A percentile compares a stretch with the other conserved stretches of the same genome.
Conservation (phyloP, 2,888 invertebrate species). For the Choristoneura rosaceana region DNA sequence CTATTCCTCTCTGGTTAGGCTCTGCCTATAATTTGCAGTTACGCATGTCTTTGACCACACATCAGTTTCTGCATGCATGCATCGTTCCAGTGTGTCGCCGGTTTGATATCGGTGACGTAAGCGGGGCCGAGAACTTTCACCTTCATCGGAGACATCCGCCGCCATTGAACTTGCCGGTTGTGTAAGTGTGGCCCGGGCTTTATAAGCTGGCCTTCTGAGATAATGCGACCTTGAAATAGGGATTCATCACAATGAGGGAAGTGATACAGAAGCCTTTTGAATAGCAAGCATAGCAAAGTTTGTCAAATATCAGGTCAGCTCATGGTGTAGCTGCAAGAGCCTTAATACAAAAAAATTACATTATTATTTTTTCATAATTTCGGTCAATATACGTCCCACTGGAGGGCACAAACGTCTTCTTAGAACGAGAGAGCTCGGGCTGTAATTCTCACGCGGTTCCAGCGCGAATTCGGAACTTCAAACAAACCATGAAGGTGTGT, state of each 20-base stretch:
- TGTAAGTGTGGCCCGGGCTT: constrained; percentile 32
- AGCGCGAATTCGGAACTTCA: too few relatives aligned
- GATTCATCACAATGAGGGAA: not conserved
- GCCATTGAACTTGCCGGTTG: constrained; percentile 72
- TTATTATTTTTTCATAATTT: too few relatives aligned
- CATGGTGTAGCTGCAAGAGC: not conserved
- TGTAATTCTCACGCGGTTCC: too few relatives aligned
- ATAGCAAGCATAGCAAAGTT: too few relatives aligned
- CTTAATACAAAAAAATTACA: too few relatives aligned
- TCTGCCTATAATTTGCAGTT: not conserved
- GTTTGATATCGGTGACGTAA: constrained; percentile 48
- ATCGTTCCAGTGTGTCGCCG: constrained; percentile 29
- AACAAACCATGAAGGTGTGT: too few relatives aligned
- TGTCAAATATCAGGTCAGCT: too few relatives aligned
- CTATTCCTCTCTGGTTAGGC: not conserved
- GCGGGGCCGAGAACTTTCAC: constrained; percentile 68
- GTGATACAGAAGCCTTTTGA: not conserved
- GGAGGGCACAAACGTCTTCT: too few relatives aligned
- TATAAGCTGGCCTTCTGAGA: constrained; percentile 21
- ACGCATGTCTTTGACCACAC: not conserved
- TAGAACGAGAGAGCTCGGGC: too few relatives aligned
- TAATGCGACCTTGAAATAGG: constrained; percentile 35
- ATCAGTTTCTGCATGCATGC: not conserved
- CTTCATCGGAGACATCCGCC: constrained; percentile 61
- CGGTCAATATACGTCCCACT: too few relatives aligned